These are phyloP conservation scores for Nyctereutes procyonoides DNA, from an alignment of 2,113 vertebrate genomes.

Conservation along the genomic window DNA sequence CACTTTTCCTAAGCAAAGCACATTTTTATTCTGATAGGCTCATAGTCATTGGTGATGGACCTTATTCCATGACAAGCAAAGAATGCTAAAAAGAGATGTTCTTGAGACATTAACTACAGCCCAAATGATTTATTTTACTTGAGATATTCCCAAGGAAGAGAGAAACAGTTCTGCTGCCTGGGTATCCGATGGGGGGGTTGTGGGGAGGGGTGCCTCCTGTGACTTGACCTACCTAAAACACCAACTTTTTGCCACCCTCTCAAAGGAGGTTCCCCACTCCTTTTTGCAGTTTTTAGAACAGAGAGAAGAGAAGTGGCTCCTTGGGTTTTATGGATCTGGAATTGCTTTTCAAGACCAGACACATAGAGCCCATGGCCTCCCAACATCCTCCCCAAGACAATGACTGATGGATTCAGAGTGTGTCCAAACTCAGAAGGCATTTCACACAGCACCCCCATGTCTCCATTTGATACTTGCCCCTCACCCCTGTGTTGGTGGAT, in stretches of 20 bases:
- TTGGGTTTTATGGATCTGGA: not conserved
- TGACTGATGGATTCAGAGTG: not conserved
- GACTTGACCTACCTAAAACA: not conserved
- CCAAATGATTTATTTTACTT: not conserved
- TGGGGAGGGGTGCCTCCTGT: not conserved
- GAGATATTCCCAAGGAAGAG: not conserved
- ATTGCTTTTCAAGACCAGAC: not conserved
- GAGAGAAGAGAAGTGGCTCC: not conserved
- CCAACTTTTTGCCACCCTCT: not conserved
- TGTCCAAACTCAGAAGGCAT: not conserved
- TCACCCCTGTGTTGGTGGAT: accelerated
- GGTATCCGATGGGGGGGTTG: accelerated
- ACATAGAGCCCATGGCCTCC: not conserved
- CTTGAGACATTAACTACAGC: not conserved
- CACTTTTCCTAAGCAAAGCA: not conserved
- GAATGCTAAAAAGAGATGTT: not conserved
- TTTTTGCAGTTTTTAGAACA: not conserved
- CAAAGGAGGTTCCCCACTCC: not conserved
- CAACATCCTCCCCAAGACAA: not conserved
- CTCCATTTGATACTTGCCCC: not conserved
- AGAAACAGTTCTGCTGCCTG: not conserved
- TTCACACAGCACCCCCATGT: not conserved
- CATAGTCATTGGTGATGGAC: not conserved
- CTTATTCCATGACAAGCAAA: not conserved
- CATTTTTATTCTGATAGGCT: not conserved